Evolutionary conservation across 2,113 vertebrate species (phyloP), one percentile per base, ranked within the genome.

Genomic region (Vulpes lagopus): DNA sequence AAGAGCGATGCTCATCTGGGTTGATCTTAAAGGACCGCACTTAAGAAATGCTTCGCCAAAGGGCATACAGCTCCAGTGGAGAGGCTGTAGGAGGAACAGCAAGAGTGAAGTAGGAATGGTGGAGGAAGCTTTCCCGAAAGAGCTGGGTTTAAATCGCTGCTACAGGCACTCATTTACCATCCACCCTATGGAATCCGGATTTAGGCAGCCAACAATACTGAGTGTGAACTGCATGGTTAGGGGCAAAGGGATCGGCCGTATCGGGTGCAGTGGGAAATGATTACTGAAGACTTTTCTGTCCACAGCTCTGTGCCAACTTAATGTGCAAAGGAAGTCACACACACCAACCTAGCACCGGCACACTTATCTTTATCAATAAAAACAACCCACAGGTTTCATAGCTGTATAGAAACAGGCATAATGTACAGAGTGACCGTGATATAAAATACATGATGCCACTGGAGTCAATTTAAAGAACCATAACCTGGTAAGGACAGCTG

Each of bases 181-280:
- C 16, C 7, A 22, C 17, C 27, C 9, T 19, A 0, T 3, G 27
- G 38, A 23, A 1, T 79, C 12, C 3, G 10, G 23, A 25, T 7
- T 4, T 25, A n/a, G 60, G 7, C 1, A 19, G 1, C 27, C 0
- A 2, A 2, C 0, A 4, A 2, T 0, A 2, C 11, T 55, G 7
- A 43, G 17, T 3, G 4, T 2, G 2, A 0, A 1, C 6, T 32
- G 0, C 7, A 11, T 10, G 1, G 11, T 6, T 43, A 7, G 19
- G 1, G 22, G 2, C 43, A 43, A 43, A 43, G 30, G 27, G 4
- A 10, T 2, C 0, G 1, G 8, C 49, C 8, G 0, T 27, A 0
- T 14, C 2, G 38, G 30, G 2, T 25, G 22, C 2, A 1, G 0
- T 69, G 69, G 17, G 4, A 12, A 89, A 12, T 4, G 73, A 51